Evolutionary conservation across 2,797 vertebrate species (phyloP), one percentile per base, ranked within the genome.

Genomic region (Micropoecilia bifurca): DNA sequence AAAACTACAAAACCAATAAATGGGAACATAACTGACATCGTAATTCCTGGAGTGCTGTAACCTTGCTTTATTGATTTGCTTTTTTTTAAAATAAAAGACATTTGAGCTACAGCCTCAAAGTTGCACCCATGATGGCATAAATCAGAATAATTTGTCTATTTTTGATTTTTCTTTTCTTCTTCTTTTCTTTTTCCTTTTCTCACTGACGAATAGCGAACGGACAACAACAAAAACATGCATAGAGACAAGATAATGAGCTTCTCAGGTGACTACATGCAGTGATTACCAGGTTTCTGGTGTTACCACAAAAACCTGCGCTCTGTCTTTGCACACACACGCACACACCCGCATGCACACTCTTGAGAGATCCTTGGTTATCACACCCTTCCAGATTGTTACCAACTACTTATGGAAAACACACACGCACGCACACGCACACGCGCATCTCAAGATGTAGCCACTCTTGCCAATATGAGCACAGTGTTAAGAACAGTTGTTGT

Each of bases 361-460:
- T 86, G 91, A 95, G 92, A 93, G 92, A 95, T 93, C 90, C 92
- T 87, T 89, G 93, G 91, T 95, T 95, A 95, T 95, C 94, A 95
- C 93, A 93, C 90, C 90, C 93, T 91, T 94, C 91, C 94, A 95
- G 95, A 95, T 93, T 95, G 92, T 95, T 93, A 87, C 93, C 85
- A 94, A 94, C 93, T 94, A 93, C 93, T 94, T 94, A 93, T 95
- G 91, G 94, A 94, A 94, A 92, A 92, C 90, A 85, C 91, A 91
- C 83, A 18, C 28, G 89, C 90, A 93, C 43, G 7, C 6, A 2
- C 43, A 1, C 25, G 6, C n/a, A 89, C 90, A 93, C 85, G 90
- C 90, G 93, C 91, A 91, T 93, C 90, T 94, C 88, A 93, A 95
- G 93, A 95, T 92, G 94, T 88, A 93, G 91, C 91, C 91, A 93